phyloP scores from a whole-genome alignment of 1,140 invertebrate genomes.

The Panulirus ornatus region DNA sequence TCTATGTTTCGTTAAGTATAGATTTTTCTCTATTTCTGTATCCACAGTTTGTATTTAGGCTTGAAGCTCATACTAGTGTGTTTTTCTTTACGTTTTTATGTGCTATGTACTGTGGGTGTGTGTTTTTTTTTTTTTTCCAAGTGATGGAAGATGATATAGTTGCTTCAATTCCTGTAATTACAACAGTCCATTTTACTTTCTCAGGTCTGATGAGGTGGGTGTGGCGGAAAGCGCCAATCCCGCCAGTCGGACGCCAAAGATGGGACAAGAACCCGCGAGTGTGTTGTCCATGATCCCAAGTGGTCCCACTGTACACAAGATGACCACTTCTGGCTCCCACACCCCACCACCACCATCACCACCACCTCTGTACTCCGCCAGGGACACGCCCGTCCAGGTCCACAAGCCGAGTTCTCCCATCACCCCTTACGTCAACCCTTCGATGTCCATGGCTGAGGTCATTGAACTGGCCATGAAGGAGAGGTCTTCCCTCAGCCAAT shows the following conservation, averaged over 20 bases:
- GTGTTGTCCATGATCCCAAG: conserved; percentile 1
- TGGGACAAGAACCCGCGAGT: not conserved
- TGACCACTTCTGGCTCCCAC: conserved; percentile 4
- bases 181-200: not conserved
- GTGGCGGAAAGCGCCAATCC: too few species aligned
- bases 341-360: not conserved
- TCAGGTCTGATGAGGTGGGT: not conserved
- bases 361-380: not conserved
- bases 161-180: not conserved
- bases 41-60: not conserved
- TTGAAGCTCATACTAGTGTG: too few species aligned
- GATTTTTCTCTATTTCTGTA: not conserved
- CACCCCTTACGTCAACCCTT: not conserved
- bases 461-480: conserved; percentile 23
- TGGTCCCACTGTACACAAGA: not conserved
- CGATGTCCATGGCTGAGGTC: conserved; percentile 15
- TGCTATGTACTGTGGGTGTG: too few species aligned
- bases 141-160: too few species aligned
- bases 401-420: not conserved
- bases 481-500: not conserved
- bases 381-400: not conserved
- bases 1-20: not conserved
- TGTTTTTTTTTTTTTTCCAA: too few species aligned
- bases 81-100: too few species aligned
- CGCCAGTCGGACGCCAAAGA: too few species aligned